A percentile compares a stretch with the other conserved stretches of the same genome.
Conservation (phyloP, 2,113 vertebrate genomes). For the Eulemur macaco region DNA sequence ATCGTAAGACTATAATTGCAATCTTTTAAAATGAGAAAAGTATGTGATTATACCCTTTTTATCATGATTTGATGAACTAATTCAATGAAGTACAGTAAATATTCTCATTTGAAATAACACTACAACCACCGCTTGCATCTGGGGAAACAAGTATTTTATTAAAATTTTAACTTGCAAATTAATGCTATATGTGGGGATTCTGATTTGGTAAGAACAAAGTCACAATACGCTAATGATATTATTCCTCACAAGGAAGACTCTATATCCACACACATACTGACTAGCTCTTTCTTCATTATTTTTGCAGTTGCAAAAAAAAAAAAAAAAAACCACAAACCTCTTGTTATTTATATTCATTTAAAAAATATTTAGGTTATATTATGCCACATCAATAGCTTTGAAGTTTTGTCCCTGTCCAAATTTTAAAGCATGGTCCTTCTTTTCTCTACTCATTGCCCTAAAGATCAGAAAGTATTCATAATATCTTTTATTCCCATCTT, state of each 20-base stretch:
- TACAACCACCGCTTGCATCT: neutral
- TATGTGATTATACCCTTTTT: neutral
- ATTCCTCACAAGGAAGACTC: neutral
- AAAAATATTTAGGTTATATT: neutral
- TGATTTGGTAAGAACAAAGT: neutral
- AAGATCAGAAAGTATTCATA: neutral
- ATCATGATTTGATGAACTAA: conserved; percentile 35
- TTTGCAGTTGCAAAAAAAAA: neutral
- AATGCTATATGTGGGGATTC: neutral
- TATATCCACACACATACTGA: neutral
- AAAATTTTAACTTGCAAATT: conserved; percentile 15
- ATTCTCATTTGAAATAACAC: conserved; percentile 37
- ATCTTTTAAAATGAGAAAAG: conserved; percentile 34
- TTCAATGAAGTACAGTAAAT: conserved; percentile 3
- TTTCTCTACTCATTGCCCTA: neutral
- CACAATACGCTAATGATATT: neutral
- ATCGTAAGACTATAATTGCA: neutral
- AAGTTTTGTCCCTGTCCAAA: neutral
- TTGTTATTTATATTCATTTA: neutral
- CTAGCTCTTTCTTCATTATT: neutral
- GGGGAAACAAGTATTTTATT: neutral
- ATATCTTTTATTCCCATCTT: neutral
- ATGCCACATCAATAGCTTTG: neutral
- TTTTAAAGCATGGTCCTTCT: neutral
- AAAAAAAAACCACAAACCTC: neutral